Evolutionary conservation across 2,113 vertebrate genomes (phyloP).

Genomic region (Lanius collurio): DNA sequence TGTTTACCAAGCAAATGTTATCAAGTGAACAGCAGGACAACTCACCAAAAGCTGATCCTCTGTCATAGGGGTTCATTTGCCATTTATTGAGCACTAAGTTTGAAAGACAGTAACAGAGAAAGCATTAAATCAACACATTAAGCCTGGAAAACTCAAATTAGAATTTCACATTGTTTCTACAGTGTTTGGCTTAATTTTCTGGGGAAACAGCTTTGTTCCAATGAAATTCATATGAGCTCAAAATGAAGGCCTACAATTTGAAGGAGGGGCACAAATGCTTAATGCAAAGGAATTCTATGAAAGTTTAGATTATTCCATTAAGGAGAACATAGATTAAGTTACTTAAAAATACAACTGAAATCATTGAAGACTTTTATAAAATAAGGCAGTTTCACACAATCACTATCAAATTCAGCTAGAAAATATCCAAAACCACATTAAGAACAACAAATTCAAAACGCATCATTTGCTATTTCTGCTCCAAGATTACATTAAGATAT

Average conservation of each 20-base stretch:
- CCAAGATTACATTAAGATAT: background rate
- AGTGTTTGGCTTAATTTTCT: background rate
- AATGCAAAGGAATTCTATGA: background rate
- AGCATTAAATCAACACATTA: background rate
- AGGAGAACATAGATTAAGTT: background rate
- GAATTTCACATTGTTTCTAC: background rate
- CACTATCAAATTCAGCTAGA: background rate
- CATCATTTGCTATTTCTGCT: background rate
- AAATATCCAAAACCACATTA: background rate
- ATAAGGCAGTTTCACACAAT: background rate
- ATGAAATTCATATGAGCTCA: background rate
- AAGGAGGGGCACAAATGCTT: background rate
- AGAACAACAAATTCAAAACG: background rate
- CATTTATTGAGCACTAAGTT: slow-evolving; percentile 92
- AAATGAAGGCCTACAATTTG: background rate
- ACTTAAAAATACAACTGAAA: background rate
- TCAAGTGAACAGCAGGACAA: background rate
- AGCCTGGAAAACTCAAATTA: background rate
- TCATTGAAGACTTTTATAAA: background rate
- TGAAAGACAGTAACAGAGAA: background rate
- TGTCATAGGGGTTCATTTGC: slow-evolving; percentile 99
- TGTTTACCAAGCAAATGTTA: background rate
- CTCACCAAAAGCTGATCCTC: slow-evolving; percentile 95
- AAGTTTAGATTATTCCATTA: background rate
- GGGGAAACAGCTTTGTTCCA: background rate